phyloP scores from a whole-genome alignment of 2,113 vertebrate species.

The Scalopus aquaticus region DNA sequence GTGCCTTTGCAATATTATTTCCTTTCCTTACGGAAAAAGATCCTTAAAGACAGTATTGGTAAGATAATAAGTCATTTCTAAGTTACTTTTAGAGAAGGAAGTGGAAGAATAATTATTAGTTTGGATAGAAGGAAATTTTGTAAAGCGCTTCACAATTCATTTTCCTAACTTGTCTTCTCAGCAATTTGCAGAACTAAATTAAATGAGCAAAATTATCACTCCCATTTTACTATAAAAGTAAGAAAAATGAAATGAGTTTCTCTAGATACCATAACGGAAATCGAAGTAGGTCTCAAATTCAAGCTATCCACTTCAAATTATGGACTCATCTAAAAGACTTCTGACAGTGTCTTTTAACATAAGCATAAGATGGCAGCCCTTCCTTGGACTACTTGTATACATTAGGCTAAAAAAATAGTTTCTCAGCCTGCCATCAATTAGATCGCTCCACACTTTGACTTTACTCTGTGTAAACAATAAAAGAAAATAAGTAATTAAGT shows the following conservation, averaged over 20 bases:
- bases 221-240: background rate
- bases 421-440: background rate
- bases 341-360: background rate
- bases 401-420: background rate
- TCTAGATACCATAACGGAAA: background rate
- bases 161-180: background rate
- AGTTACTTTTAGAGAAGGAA: background rate
- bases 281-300: background rate
- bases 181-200: background rate
- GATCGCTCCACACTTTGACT: background rate
- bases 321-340: background rate
- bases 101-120: background rate
- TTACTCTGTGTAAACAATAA: background rate
- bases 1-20: conserved; percentile 12
- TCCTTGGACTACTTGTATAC: no score
- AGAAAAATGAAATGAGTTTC: background rate
- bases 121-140: background rate
- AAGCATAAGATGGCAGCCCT: background rate
- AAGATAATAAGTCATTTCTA: background rate
- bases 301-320: background rate
- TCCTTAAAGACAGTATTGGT: background rate
- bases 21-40: background rate
- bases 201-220: conserved; percentile 1
- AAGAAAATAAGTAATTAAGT: background rate
- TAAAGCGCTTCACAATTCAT: background rate